phyloP scores from a whole-genome alignment of 2,113 vertebrate genomes.

The Crypturellus undulatus region DNA sequence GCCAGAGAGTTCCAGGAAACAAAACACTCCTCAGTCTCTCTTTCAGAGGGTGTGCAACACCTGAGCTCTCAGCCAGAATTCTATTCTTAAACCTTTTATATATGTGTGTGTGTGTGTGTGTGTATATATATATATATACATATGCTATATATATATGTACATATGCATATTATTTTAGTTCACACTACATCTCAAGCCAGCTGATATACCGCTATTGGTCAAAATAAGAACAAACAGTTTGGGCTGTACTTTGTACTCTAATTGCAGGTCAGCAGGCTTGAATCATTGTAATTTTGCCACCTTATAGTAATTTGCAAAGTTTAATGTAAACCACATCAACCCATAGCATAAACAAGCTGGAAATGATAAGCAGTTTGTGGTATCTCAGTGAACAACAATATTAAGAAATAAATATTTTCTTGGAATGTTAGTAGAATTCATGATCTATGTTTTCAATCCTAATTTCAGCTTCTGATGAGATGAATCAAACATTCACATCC shows the following conservation, averaged over 20 bases:
- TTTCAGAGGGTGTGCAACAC: background rate
- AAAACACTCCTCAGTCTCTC: background rate
- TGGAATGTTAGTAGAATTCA: conserved; percentile 53
- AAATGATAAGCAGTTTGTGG: conserved; percentile 57
- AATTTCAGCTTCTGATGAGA: conserved; percentile 73
- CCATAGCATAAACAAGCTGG: conserved; percentile 48
- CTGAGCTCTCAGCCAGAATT: background rate
- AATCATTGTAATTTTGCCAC: background rate
- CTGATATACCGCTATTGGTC: background rate
- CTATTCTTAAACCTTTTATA: background rate
- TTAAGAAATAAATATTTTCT: conserved; percentile 74
- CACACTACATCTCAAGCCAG: background rate
- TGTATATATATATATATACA: no score
- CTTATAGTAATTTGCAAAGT: conserved; percentile 9
- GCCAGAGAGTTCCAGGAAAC: background rate
- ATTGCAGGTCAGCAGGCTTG: background rate
- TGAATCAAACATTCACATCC: conserved; percentile 76
- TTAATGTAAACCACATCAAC: conserved; percentile 18
- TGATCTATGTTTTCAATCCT: conserved; percentile 70
- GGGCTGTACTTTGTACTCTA: background rate
- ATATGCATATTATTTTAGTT: background rate
- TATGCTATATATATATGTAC: no score
- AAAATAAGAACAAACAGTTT: background rate
- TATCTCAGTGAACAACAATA: conserved; percentile 55
- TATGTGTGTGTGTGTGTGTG: no score